Conservation (phyloP, 2,113 vertebrate species). For the Benitochromis conjunctus region DNA sequence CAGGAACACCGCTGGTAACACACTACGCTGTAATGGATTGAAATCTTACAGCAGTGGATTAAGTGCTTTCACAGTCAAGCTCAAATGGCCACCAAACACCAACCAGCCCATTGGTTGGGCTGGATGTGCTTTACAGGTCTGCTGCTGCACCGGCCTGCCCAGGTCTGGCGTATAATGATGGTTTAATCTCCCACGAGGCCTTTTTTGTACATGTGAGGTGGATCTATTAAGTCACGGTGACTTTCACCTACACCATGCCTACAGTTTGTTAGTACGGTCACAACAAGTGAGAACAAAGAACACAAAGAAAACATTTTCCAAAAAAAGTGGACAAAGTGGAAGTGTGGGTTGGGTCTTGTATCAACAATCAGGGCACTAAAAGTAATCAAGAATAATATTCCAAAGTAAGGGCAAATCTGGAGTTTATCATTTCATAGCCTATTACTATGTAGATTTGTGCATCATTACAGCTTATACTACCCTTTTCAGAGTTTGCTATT, state of each 20-base stretch:
- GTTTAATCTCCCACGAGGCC: neutral
- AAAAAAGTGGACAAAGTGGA: neutral
- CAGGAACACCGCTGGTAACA: too few species aligned
- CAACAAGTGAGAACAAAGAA: neutral
- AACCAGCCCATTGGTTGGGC: neutral
- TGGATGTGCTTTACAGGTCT: too few species aligned
- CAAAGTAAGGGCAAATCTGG: accelerated
- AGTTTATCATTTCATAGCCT: neutral
- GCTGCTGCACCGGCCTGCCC: too few species aligned
- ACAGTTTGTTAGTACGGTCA: neutral
- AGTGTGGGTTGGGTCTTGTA: neutral
- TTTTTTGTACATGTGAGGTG: neutral
- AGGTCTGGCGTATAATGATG: neutral
- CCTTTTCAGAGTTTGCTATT: neutral
- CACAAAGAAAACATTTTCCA: neutral
- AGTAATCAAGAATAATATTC: neutral
- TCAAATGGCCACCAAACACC: neutral
- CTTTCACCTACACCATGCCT: neutral
- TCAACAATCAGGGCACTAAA: accelerated
- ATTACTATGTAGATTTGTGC: neutral
- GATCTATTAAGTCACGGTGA: neutral
- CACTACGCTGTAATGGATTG: too few species aligned
- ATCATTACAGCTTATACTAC: neutral
- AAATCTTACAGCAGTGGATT: neutral
- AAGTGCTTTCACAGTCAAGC: neutral